Percentiles rank a stretch among this genome's conserved stretches.
phyloP scores from a whole-genome alignment of 2,888 invertebrate species.

The Leptura quadrifasciata region DNA sequence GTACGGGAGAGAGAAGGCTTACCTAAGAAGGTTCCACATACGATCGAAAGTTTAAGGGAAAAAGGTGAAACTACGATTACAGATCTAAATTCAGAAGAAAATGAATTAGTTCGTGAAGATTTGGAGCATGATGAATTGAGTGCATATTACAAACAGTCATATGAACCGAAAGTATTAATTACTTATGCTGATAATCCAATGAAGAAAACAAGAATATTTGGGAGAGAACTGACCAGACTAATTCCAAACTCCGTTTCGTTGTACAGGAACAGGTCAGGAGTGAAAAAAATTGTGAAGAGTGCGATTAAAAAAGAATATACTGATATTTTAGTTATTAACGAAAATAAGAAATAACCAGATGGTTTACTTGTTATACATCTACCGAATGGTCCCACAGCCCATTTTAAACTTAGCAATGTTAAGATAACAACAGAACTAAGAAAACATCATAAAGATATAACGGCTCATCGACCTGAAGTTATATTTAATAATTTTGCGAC shows the following conservation, averaged over 20 bases:
- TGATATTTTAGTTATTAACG: slow-evolving; percentile 94
- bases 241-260: slow-evolving; percentile 94
- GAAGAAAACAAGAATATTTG: slow-evolving; percentile 92
- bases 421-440: slow-evolving; percentile 91
- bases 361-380: slow-evolving; percentile 94
- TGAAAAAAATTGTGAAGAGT: slow-evolving; percentile 94
- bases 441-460: slow-evolving; percentile 87
- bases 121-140: slow-evolving; percentile 91
- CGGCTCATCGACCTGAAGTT: slow-evolving; percentile 94
- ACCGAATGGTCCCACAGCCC: slow-evolving; percentile 97
- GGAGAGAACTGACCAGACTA: slow-evolving; percentile 90
- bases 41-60: slow-evolving; percentile 93
- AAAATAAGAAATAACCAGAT: slow-evolving; percentile 93
- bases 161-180: slow-evolving; percentile 96
- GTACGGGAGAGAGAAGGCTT: slow-evolving; percentile 77
- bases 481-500: slow-evolving; percentile 97
- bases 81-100: slow-evolving; percentile 85
- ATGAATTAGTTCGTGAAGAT: slow-evolving; percentile 83
- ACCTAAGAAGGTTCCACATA: slow-evolving; percentile 87
- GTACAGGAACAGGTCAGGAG: slow-evolving; percentile 90
- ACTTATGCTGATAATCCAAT: slow-evolving; percentile 96
- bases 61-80: slow-evolving; percentile 92
- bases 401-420: slow-evolving; percentile 95
- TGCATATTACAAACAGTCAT: slow-evolving; percentile 88
- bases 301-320: slow-evolving; percentile 88